Evolutionary conservation across 2,797 vertebrate species (phyloP).

Genomic region (Acridotheres tristis): DNA sequence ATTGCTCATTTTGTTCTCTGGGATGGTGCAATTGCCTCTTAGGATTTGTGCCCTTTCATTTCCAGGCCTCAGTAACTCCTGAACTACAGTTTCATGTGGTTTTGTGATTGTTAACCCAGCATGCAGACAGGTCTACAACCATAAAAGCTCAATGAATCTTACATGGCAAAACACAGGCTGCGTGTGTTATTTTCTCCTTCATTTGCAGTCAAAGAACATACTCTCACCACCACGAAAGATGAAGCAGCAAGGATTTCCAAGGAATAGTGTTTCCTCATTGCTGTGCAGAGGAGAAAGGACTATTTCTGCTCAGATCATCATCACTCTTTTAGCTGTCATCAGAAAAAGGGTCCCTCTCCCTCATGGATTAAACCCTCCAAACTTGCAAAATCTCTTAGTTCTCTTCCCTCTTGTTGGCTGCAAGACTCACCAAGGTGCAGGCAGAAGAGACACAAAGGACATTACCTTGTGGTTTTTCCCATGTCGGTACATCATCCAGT

Average conservation of each 20-base stretch:
- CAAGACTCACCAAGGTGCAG: not conserved
- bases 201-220: conserved; percentile 75
- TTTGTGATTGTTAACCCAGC: conserved; percentile 81
- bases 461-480: conserved; percentile 98
- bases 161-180: conserved; percentile 49
- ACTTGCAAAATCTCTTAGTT: not conserved
- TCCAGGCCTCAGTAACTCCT: conserved; percentile 75
- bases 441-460: not conserved
- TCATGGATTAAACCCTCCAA: not conserved
- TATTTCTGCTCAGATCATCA: conserved; percentile 19
- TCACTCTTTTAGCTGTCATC: not conserved
- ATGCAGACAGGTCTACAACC: conserved; percentile 59
- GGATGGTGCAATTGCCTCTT: conserved; percentile 53
- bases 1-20: conserved; percentile 61
- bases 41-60: conserved; percentile 76
- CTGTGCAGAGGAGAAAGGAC: conserved; percentile 47
- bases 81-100: conserved; percentile 73
- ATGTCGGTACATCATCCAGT: conserved; percentile 98
- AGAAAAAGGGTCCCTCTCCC: not conserved
- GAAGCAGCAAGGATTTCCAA: conserved; percentile 59
- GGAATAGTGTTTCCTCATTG: conserved; percentile 46
- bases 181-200: conserved; percentile 70
- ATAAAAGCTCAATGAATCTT: conserved; percentile 77
- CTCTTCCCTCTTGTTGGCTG: not conserved
- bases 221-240: conserved; percentile 21